phyloP scores from a whole-genome alignment of 1,140 invertebrate genomes.

The Potamilus streckersoni region DNA sequence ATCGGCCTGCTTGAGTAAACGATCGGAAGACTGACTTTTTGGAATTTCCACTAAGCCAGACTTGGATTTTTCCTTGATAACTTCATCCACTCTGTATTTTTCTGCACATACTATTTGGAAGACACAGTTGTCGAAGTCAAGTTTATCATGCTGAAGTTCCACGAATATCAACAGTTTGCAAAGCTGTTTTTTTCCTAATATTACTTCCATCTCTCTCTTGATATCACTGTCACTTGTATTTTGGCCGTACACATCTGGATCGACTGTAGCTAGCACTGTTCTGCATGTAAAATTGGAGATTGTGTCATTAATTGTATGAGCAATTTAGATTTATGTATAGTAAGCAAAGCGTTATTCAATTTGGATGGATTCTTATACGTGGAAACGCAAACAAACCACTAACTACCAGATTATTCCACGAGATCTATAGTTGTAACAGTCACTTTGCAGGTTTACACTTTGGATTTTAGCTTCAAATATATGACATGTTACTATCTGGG shows the following conservation, averaged over 20 bases:
- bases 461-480: too few relatives aligned
- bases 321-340: too few relatives aligned
- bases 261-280: constrained; percentile 27
- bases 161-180: constrained; percentile 30
- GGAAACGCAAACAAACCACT: too few relatives aligned
- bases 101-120: constrained; percentile 24
- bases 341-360: too few relatives aligned
- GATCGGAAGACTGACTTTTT: constrained; percentile 31
- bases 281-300: neutral
- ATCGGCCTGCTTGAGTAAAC: constrained; percentile 26
- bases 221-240: constrained; percentile 7
- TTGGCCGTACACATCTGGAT: constrained; percentile 12
- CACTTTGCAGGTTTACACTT: too few relatives aligned
- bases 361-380: too few relatives aligned
- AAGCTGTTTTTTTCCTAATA: constrained; percentile 24
- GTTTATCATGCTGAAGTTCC: constrained; percentile 15
- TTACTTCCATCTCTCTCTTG: constrained; percentile 24
- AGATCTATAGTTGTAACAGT: too few relatives aligned
- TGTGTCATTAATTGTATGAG: too few relatives aligned
- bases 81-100: constrained; percentile 19
- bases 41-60: constrained; percentile 28
- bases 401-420: too few relatives aligned
- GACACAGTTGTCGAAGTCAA: constrained; percentile 17
- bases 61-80: constrained; percentile 25
- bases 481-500: too few relatives aligned